A percentile compares a stretch with the other conserved stretches of the same genome.
These are phyloP conservation scores for Triops cancriformis DNA, from an alignment of 1,140 invertebrate species.

Conservation along the genomic window DNA sequence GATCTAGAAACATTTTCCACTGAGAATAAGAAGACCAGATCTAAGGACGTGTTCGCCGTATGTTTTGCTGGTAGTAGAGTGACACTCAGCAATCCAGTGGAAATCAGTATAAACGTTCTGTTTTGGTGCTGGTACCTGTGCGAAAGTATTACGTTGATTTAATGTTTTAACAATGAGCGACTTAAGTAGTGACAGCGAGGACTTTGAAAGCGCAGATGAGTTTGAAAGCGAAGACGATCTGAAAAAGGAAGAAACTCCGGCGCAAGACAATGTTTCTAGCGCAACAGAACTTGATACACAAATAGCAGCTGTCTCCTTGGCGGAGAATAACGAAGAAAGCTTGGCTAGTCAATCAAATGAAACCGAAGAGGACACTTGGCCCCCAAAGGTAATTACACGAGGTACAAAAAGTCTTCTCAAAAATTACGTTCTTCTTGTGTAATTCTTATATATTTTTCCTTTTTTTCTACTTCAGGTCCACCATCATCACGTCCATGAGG, in stretches of 20 bases:
- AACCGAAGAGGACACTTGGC: slow-evolving; percentile 34
- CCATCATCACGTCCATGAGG: background rate
- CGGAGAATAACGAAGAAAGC: slow-evolving; percentile 28
- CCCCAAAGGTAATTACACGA: background rate
- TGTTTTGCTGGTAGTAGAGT: too few relatives aligned
- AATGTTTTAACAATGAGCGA: slow-evolving; percentile 46
- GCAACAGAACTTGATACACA: slow-evolving; percentile 15
- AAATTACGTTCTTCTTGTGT: too few relatives aligned
- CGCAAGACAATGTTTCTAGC: background rate
- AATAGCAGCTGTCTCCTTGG: background rate
- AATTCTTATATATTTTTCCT: background rate
- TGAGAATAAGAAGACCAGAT: too few relatives aligned
- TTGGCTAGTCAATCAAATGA: slow-evolving; percentile 28
- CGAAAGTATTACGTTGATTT: background rate
- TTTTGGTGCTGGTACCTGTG: background rate
- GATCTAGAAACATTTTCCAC: too few relatives aligned
- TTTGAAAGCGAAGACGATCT: slow-evolving; percentile 36
- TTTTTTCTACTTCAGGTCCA: background rate
- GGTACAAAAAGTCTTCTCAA: background rate
- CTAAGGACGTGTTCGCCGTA: too few relatives aligned
- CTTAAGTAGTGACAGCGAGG: slow-evolving; percentile 62
- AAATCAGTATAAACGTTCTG: background rate
- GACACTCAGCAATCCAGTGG: too few relatives aligned
- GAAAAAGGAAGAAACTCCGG: slow-evolving; percentile 13
- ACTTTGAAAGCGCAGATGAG: slow-evolving; percentile 59